These are phyloP conservation scores for Xestia sexstrigata DNA, from an alignment of 2,888 invertebrate genomes.

Conservation along the genomic window DNA sequence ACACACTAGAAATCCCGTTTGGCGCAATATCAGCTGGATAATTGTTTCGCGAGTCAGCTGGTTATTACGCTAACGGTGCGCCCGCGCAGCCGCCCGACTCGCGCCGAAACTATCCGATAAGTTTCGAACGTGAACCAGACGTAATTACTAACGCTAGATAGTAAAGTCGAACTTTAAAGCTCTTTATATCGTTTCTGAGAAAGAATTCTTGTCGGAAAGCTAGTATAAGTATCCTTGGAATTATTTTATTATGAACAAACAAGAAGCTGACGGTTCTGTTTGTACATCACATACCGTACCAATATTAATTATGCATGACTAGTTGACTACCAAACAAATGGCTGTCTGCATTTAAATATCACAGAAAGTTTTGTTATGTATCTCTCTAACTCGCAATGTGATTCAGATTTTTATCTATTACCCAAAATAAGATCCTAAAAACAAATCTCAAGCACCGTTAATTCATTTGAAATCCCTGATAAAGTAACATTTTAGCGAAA, in stretches of 20 bases:
- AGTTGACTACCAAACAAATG: conserved; percentile 2
- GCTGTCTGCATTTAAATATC: conserved; percentile 11
- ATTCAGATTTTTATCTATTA: neutral
- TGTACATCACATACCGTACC: conserved; percentile 4
- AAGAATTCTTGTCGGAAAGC: conserved; percentile 40
- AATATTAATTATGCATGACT: conserved; percentile 28
- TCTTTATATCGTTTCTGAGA: conserved; percentile 49
- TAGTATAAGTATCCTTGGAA: conserved; percentile 47
- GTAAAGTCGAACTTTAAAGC: conserved; percentile 50
- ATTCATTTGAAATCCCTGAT: neutral
- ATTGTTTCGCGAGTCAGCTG: conserved; percentile 81
- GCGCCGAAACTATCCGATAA: conserved; percentile 66
- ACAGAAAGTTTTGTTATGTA: neutral
- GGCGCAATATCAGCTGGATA: conserved; percentile 75
- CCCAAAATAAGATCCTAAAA: neutral
- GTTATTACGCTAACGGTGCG: conserved; percentile 78
- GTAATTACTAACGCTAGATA: conserved; percentile 51
- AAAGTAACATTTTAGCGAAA: neutral
- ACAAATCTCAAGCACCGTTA: neutral
- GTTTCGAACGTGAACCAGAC: conserved; percentile 59
- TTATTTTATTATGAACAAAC: conserved; percentile 51
- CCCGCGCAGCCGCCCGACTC: conserved; percentile 60
- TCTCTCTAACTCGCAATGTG: neutral
- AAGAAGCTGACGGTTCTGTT: conserved; percentile 15
- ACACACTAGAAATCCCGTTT: conserved; percentile 69